Evolutionary conservation across 2,113 vertebrate species (phyloP), one percentile per base, ranked within the genome.

Genomic region (Diphyllodes magnificus): DNA sequence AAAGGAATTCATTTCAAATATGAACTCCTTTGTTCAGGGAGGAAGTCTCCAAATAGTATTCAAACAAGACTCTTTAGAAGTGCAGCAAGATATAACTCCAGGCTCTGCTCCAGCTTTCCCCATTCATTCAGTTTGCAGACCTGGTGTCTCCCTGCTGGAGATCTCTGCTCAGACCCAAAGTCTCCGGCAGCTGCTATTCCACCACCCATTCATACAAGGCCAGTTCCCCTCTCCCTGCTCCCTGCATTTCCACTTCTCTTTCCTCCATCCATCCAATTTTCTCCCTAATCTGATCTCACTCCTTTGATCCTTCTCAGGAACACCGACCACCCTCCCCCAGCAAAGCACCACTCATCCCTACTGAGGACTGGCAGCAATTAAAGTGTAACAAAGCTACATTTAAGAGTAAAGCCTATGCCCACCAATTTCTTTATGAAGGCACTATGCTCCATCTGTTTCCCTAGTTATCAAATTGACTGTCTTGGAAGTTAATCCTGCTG

Each of bases 111-210:
- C 95, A 96, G 93, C 76, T 82, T 84, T 84, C 65, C 40, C 70
- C 94, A 91, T 97, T 97, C 95, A 96, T 93, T 96, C 78, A 86
- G 47, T 33, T 78, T 91, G 83, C 90, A 87, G 92, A 93, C 65
- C 79, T 95, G 86, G 90, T 12, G 15, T 86, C 88, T 95, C 66
- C n/a, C 78, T 47, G 68, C 80, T 61, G 71, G 90, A 93, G 81
- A 88, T 77, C 78, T 79, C 87, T 70, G 59, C 88, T 95, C 40
- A 93, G 93, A 70, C 65, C 18, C 1, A 64, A 65, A 91, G 86
- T 45, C 92, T 85, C 70, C 7, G 30, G 80, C 72, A 81, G 71
- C 79, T 72, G 71, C 89, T 82, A 3, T 88, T 91, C 79, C 31
- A 78, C 53, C 51, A 70, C 40, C 68, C 68, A 56, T 88, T 92